A percentile compares a stretch with the other conserved stretches of the same genome.
phyloP scores from a whole-genome alignment of 2,888 invertebrate species.

The Gortyna flavago region DNA sequence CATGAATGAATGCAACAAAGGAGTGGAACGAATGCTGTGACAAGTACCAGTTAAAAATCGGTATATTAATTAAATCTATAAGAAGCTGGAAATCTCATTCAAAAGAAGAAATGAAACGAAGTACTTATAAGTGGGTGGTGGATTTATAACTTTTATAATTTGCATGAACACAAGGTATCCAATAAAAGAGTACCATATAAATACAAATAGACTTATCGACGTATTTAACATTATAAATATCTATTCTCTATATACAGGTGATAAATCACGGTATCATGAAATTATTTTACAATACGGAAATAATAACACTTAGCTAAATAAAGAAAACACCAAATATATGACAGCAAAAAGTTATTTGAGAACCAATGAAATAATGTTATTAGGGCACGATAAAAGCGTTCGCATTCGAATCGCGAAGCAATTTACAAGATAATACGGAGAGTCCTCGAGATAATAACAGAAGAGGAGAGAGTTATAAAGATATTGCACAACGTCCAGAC shows the following conservation, averaged over 20 bases:
- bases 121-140: slow-evolving; percentile 19
- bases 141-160: slow-evolving; percentile 29
- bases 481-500: slow-evolving; percentile 41
- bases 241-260: slow-evolving; percentile 39
- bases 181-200: slow-evolving; percentile 51
- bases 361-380: slow-evolving; percentile 42
- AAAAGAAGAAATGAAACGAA: slow-evolving; percentile 32
- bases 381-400: slow-evolving; percentile 44
- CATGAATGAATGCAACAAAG: slow-evolving; percentile 52
- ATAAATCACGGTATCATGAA: slow-evolving; percentile 25
- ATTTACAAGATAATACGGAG: slow-evolving; percentile 56
- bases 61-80: slow-evolving; percentile 20
- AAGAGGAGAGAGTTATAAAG: slow-evolving; percentile 44
- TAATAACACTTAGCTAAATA: slow-evolving; percentile 44
- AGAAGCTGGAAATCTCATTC: slow-evolving; percentile 21
- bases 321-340: slow-evolving; percentile 32
- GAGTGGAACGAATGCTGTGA: slow-evolving; percentile 21
- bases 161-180: slow-evolving; percentile 18
- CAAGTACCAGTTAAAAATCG: slow-evolving; percentile 19
- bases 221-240: slow-evolving; percentile 37
- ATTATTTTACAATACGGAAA: slow-evolving; percentile 44
- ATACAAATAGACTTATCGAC: slow-evolving; percentile 34
- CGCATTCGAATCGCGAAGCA: slow-evolving; percentile 39
- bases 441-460: slow-evolving; percentile 53
- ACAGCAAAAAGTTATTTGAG: slow-evolving; percentile 21